Percentiles rank a stretch among this genome's conserved stretches.
Evolutionary conservation across 1,140 invertebrate genomes (phyloP).

Genomic region (Battus philenor): DNA sequence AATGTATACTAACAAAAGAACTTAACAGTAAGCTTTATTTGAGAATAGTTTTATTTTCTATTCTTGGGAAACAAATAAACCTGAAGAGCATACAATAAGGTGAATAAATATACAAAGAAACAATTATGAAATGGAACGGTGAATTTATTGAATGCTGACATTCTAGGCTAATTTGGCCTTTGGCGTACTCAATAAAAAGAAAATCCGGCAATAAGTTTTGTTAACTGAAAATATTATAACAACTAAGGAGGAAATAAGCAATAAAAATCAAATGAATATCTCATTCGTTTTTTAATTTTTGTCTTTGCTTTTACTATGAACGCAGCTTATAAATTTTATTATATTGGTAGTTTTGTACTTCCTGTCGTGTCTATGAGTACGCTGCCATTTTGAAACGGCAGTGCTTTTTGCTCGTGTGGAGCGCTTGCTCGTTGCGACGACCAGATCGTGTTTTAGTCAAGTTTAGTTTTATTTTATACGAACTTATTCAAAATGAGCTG

Average conservation of each 20-base stretch:
- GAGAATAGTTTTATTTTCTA: no score
- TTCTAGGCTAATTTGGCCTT: no score
- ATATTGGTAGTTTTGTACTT: constrained; percentile 48
- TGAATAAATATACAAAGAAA: no score
- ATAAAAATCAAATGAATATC: constrained; percentile 1
- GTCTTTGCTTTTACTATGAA: constrained; percentile 22
- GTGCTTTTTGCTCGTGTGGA: constrained; percentile 75
- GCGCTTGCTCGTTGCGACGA: constrained; percentile 70
- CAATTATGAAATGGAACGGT: no score
- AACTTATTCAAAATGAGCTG: constrained; percentile 88
- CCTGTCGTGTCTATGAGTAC: constrained; percentile 61
- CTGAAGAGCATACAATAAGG: no score
- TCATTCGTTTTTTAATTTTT: background rate
- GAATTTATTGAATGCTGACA: no score
- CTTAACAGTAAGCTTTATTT: no score
- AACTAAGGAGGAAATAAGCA: background rate
- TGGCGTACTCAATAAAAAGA: no score
- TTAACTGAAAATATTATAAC: no score
- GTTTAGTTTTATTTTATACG: constrained; percentile 73
- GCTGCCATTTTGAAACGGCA: constrained; percentile 74
- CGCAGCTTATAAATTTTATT: constrained; percentile 22
- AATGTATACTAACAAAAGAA: no score
- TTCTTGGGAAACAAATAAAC: no score
- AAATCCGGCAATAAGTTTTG: no score
- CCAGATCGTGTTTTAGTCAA: constrained; percentile 66